Evolutionary conservation across 1,140 invertebrate genomes (phyloP).

Genomic region (Trypoxylus dichotomus): DNA sequence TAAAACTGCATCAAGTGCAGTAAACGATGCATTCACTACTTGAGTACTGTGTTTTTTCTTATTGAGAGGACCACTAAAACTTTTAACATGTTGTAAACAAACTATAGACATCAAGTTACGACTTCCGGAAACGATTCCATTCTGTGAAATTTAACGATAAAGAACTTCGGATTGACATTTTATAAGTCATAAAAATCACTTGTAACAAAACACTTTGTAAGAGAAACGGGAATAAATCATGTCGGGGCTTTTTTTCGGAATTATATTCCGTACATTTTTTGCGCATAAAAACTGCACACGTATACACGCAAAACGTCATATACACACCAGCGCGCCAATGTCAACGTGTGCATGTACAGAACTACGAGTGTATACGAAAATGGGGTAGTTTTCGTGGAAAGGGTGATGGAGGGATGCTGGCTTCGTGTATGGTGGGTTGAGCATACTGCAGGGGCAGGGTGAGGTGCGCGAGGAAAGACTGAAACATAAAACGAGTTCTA

Average conservation of each 20-base stretch:
- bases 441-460: neutral
- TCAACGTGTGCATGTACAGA: conserved; percentile 20
- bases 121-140: conserved; percentile 33
- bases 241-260: conserved; percentile 26
- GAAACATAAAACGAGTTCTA: conserved; percentile 55
- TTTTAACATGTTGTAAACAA: conserved; percentile 32
- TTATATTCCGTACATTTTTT: conserved; percentile 30
- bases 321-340: neutral
- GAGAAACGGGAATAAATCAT: conserved; percentile 46
- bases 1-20: neutral
- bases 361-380: conserved; percentile 8
- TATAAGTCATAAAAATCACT: conserved; percentile 49
- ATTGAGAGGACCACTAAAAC: conserved; percentile 14
- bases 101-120: conserved; percentile 28
- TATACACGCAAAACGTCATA: neutral
- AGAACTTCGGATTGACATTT: conserved; percentile 46
- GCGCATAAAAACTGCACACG: conserved; percentile 35
- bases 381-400: conserved; percentile 1
- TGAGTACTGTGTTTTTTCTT: neutral
- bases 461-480: conserved; percentile 32
- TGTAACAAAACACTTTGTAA: conserved; percentile 45
- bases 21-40: neutral
- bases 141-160: conserved; percentile 41
- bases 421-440: neutral
- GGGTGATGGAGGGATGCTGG: conserved; percentile 1